phyloP scores from a whole-genome alignment of 2,888 invertebrate species.

The Polydrusus pterygomalis region DNA sequence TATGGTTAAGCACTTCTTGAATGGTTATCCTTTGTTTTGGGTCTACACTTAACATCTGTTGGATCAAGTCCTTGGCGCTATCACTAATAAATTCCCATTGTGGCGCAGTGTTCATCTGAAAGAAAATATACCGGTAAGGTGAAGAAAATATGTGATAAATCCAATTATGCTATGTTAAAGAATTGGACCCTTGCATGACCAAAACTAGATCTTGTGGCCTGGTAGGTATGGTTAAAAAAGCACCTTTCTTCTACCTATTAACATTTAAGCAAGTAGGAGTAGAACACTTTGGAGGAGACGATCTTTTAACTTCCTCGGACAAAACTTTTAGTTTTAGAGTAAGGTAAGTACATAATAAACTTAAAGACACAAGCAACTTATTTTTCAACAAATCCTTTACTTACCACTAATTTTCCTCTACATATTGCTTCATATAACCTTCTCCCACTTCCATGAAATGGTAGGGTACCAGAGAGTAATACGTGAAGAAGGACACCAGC shows the following conservation, averaged over 20 bases:
- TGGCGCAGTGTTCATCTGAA: slow-evolving; percentile 88
- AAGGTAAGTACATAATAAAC: too few relatives aligned
- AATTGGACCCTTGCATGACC: too few relatives aligned
- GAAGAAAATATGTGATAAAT: too few relatives aligned
- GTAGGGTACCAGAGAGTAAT: slow-evolving; percentile 93
- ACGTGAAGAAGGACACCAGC: slow-evolving; percentile 96
- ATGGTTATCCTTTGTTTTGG: slow-evolving; percentile 94
- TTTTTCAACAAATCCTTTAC: slow-evolving; percentile 47
- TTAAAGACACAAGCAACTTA: too few relatives aligned
- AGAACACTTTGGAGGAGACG: too few relatives aligned
- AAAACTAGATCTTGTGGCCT: too few relatives aligned
- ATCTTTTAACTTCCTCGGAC: too few relatives aligned
- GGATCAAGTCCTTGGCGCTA: slow-evolving; percentile 95
- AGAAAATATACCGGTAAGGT: slow-evolving; percentile 53
- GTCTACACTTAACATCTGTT: slow-evolving; percentile 94
- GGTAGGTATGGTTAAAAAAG: too few relatives aligned
- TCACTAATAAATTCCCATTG: slow-evolving; percentile 96
- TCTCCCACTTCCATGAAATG: slow-evolving; percentile 96
- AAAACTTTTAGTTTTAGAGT: too few relatives aligned
- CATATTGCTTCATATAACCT: slow-evolving; percentile 94
- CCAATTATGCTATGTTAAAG: too few relatives aligned
- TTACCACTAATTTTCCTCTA: slow-evolving; percentile 87
- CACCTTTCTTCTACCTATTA: too few relatives aligned
- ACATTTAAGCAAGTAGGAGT: too few relatives aligned
- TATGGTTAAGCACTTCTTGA: slow-evolving; percentile 95